These are phyloP conservation scores for Ictalurus furcatus DNA, from an alignment of 2,113 vertebrate genomes.

Conservation along the genomic window DNA sequence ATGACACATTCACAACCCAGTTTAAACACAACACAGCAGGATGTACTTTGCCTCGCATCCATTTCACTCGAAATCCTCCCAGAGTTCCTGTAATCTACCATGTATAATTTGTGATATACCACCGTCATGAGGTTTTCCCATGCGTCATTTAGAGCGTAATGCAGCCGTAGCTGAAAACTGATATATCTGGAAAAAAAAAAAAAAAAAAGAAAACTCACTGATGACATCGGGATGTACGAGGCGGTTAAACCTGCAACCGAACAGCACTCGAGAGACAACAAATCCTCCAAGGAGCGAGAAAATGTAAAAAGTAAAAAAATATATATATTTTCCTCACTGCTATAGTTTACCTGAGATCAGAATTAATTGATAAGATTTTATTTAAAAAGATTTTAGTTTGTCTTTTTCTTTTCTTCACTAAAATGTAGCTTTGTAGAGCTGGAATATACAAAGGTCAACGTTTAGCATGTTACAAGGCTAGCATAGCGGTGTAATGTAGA, in stretches of 20 bases:
- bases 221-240: conserved; percentile 1
- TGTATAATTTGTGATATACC: conserved; percentile 14
- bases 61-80: conserved; percentile 1
- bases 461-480: neutral
- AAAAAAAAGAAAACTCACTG: neutral
- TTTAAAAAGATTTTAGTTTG: no score
- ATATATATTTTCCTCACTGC: no score
- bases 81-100: neutral
- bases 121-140: conserved; percentile 2
- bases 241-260: neutral
- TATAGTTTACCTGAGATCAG: neutral
- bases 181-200: neutral
- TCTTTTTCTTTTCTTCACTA: no score
- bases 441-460: neutral
- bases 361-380: neutral
- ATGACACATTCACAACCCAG: neutral
- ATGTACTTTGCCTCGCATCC: neutral
- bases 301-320: neutral
- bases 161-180: neutral
- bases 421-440: neutral
- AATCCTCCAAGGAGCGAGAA: neutral
- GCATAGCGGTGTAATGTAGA: no score
- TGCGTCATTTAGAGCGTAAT: conserved; percentile 2
- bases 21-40: conserved; percentile 3
- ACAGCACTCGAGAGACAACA: neutral